These are phyloP conservation scores for Eubucco bourcierii DNA, from an alignment of 2,113 vertebrate species.

Conservation along the genomic window DNA sequence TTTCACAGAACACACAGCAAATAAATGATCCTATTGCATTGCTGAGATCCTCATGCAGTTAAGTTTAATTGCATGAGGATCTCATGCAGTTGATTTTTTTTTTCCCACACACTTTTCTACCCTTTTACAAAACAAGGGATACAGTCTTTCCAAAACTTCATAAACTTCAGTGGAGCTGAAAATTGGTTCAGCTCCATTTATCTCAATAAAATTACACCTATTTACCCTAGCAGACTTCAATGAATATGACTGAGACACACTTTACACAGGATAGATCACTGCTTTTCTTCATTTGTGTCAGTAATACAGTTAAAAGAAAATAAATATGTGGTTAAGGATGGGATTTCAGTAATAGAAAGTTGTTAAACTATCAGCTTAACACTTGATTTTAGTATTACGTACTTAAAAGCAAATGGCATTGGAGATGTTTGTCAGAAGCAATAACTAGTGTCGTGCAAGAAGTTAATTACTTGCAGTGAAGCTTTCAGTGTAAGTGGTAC, in stretches of 20 bases:
- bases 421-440: not conserved
- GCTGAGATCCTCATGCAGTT: not conserved
- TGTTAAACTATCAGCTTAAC: not conserved
- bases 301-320: not conserved
- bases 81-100: no score
- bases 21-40: not conserved
- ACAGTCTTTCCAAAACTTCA: not conserved
- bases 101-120: not conserved
- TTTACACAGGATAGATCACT: not conserved
- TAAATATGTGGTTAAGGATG: not conserved
- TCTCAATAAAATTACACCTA: constrained; percentile 17
- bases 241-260: not conserved
- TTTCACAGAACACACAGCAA: not conserved
- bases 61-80: no score
- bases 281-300: not conserved
- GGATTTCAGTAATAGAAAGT: not conserved
- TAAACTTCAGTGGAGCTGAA: constrained; percentile 34
- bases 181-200: constrained; percentile 50
- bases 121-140: constrained; percentile 15
- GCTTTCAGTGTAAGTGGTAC: not conserved
- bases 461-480: not conserved
- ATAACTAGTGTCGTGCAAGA: not conserved
- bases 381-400: not conserved
- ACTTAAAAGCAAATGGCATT: not conserved
- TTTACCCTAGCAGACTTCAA: not conserved